Evolutionary conservation across 2,888 invertebrate species (phyloP).

Genomic region (Scaptomyza tumidula): DNA sequence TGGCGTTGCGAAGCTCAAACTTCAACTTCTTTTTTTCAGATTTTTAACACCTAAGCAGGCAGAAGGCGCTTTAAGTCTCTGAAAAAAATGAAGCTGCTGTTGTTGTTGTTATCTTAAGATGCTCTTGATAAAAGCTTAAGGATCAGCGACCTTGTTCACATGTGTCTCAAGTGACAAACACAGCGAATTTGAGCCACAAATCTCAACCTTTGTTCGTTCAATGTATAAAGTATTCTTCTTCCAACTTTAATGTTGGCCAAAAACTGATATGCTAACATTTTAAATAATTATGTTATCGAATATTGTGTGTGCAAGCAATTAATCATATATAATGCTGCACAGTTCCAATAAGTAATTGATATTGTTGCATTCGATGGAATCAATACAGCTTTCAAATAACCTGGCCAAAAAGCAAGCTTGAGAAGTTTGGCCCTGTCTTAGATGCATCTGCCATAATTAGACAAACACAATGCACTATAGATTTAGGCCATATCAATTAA

Average conservation of each 20-base stretch:
- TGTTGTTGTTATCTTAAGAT: slow-evolving; percentile 7
- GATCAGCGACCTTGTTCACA: slow-evolving; percentile 4
- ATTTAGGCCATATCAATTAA: slow-evolving; percentile 45
- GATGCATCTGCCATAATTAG: slow-evolving; percentile 62
- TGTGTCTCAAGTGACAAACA: slow-evolving; percentile 27
- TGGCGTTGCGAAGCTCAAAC: background rate
- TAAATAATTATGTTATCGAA: no score
- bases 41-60: slow-evolving; percentile 24
- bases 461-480: slow-evolving; percentile 39
- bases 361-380: background rate
- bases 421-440: slow-evolving; percentile 6
- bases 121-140: slow-evolving; percentile 6
- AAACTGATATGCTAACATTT: no score
- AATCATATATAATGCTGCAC: background rate
- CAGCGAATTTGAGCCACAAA: no score
- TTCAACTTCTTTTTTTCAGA: background rate
- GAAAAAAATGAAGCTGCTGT: background rate
- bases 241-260: no score
- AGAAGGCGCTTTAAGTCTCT: slow-evolving; percentile 12
- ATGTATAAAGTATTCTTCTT: no score
- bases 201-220: no score
- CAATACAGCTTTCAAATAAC: slow-evolving; percentile 1
- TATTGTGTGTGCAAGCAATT: no score
- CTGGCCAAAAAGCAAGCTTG: background rate
- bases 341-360: slow-evolving; percentile 19